Base-by-base conservation (phyloP, 2,113 vertebrate species). In the Indicator indicator region DNA sequence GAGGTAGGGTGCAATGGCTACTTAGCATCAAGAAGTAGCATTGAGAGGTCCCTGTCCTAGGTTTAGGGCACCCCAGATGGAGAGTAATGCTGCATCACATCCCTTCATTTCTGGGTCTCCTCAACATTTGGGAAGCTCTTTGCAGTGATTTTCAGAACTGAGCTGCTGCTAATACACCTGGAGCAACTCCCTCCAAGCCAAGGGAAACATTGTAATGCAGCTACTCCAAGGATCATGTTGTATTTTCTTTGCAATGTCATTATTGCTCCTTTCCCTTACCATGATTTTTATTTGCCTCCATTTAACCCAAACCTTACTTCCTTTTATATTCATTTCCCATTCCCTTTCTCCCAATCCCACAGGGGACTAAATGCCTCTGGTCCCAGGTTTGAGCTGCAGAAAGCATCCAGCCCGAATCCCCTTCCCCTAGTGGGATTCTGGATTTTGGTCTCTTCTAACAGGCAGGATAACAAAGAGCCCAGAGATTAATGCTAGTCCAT, bases 121-220 rank as follows among this genome's bases (percentile, higher is more conserved):
- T 14, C 6, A 10, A 8, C 16, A 36, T 65, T 44, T 2, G 2
- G 23, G 24, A 46, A 80, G 30, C 11, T 73, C 24, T 82, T 68
- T 56, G 52, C 14, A 60, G 38, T 5, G 69, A 11, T 83, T 91
- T 77, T 77, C 38, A 42, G 52, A 63, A 59, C 44, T 46, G n/a
- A 76, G 8, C 11, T 5, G 3, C 38, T 72, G 54, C 71, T 55
- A 10, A 42, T 8, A 24, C 14, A 46, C 62, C 52, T 62, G 60
- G 50, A 93, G 16, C 15, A 69, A 5, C 26, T 67, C 38, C 5
- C 24, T 81, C 7, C 20, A 54, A 85, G 72, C 63, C 77, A 94
- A 74, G 50, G 40, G 42, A 82, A 96, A 94, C 12, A 38, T 55
- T 95, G 91, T 50, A 12, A 5, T n/a, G 68, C 56, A 67, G 60